phyloP scores from a whole-genome alignment of 2,888 invertebrate genomes.

The Cheilosia vernalis region DNA sequence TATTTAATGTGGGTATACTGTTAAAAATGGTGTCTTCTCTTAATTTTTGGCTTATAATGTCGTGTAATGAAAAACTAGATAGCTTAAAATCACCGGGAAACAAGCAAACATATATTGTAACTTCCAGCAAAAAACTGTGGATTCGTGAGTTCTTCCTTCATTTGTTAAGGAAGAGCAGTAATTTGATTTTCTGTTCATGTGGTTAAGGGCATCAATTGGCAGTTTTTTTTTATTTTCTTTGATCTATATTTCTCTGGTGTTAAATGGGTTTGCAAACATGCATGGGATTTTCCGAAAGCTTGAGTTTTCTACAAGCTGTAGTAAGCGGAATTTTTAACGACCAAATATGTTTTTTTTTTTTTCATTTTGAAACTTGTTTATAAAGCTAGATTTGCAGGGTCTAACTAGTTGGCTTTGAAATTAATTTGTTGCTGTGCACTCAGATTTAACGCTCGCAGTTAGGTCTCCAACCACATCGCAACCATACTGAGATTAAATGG shows the following conservation, averaged over 20 bases:
- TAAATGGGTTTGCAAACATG: neutral
- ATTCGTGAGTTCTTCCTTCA: neutral
- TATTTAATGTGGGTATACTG: neutral
- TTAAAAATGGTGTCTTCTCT: neutral
- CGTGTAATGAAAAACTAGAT: constrained; percentile 14
- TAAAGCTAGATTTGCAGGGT: too few species aligned
- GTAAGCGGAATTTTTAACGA: too few species aligned
- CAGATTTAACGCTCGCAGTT: too few species aligned
- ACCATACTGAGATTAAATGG: too few species aligned
- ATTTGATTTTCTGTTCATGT: constrained; percentile 13
- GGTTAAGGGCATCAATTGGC: constrained; percentile 20
- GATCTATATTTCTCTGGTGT: neutral
- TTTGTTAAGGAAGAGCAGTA: constrained; percentile 17
- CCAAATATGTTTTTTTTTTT: too few species aligned
- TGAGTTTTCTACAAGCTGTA: too few species aligned
- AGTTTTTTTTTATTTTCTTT: constrained; percentile 15
- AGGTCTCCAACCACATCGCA: too few species aligned
- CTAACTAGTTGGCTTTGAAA: too few species aligned
- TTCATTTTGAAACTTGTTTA: too few species aligned
- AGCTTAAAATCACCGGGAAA: neutral
- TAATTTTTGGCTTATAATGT: constrained; percentile 8
- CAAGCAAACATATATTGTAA: constrained; percentile 1
- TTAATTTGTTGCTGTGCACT: too few species aligned
- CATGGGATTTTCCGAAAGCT: neutral
- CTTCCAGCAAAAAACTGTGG: neutral